Conservation (phyloP, 2,888 invertebrate genomes). For the Cacoxenus indagator region DNA sequence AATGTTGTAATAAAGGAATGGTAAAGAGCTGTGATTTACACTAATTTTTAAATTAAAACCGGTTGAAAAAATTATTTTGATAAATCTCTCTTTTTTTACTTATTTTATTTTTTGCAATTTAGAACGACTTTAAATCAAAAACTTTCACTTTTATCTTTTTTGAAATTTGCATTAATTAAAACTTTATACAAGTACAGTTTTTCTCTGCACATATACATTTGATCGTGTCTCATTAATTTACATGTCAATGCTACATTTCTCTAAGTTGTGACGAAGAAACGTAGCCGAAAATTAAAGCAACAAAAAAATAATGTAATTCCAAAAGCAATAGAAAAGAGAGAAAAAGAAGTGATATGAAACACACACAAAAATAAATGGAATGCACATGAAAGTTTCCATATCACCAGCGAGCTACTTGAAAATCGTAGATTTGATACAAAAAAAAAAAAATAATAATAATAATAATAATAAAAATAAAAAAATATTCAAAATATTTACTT, state of each 20-base stretch:
- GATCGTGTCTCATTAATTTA: slow-evolving; percentile 8
- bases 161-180: slow-evolving; percentile 2
- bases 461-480: background rate
- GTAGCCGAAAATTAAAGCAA: background rate
- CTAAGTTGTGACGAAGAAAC: background rate
- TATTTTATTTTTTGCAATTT: no score
- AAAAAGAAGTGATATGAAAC: background rate
- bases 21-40: no score
- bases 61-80: no score
- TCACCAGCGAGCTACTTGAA: background rate
- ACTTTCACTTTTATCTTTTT: slow-evolving; percentile 1
- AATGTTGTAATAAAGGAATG: no score
- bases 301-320: slow-evolving; percentile 8
- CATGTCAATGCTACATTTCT: slow-evolving; percentile 5
- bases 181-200: background rate
- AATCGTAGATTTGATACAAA: background rate
- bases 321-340: background rate
- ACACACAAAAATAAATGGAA: background rate
- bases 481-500: background rate
- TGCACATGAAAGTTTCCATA: background rate
- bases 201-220: no score
- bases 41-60: no score
- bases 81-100: no score
- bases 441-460: background rate
- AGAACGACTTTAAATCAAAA: no score